phyloP scores from a whole-genome alignment of 1,140 invertebrate genomes.

The Neodiprion pinetum region DNA sequence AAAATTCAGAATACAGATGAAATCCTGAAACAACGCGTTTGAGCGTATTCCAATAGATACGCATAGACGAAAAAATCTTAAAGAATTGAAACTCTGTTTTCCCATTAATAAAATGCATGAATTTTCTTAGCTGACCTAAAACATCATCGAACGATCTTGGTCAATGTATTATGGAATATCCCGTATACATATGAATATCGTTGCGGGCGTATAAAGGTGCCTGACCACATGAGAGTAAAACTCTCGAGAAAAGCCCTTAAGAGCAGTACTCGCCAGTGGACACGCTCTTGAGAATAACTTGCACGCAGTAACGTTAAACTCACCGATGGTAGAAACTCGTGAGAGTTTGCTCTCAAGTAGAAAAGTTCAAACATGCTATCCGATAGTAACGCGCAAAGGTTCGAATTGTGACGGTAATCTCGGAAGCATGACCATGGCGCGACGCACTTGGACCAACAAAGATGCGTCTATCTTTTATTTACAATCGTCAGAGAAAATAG shows the following conservation, averaged over 20 bases:
- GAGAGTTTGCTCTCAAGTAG: constrained; percentile 7
- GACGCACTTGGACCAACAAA: neutral
- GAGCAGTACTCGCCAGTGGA: constrained; percentile 6
- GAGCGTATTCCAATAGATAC: too few relatives aligned
- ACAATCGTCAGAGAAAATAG: neutral
- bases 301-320: constrained; percentile 1
- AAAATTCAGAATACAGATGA: too few relatives aligned
- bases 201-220: neutral
- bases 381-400: neutral
- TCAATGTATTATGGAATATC: too few relatives aligned
- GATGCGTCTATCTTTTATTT: neutral
- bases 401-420: constrained; percentile 1
- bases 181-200: too few relatives aligned
- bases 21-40: too few relatives aligned
- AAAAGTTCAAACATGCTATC: constrained; percentile 1
- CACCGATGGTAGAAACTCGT: neutral
- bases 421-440: neutral
- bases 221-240: constrained; percentile 4
- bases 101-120: too few relatives aligned
- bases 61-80: too few relatives aligned
- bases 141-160: too few relatives aligned
- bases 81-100: too few relatives aligned
- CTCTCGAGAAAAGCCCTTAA: neutral
- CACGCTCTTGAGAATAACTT: constrained; percentile 7
- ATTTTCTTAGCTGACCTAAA: too few relatives aligned